Conservation (phyloP, 2,888 invertebrate genomes). For the Drosophila prolongata region DNA sequence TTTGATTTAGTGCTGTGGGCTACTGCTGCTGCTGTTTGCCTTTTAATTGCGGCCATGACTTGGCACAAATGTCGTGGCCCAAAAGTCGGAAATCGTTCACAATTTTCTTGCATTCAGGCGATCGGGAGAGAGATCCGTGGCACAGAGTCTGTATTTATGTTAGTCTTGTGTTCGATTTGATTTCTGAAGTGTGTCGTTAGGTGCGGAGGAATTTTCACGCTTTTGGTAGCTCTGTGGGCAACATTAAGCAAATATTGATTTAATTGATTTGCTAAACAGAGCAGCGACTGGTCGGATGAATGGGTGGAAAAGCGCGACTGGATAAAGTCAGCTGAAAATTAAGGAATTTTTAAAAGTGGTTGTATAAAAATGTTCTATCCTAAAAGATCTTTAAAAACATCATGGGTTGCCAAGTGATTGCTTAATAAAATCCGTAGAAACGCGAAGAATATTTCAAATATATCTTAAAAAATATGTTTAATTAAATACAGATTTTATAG, state of each 20-base stretch:
- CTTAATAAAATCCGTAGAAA: too few relatives aligned
- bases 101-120: constrained; percentile 66
- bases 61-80: constrained; percentile 35
- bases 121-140: constrained; percentile 29
- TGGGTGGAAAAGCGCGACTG: neutral
- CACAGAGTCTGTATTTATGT: constrained; percentile 57
- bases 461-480: too few relatives aligned
- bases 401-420: too few relatives aligned
- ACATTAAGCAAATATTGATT: constrained; percentile 67
- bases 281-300: constrained; percentile 1
- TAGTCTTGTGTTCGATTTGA: constrained; percentile 69
- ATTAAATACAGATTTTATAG: too few relatives aligned
- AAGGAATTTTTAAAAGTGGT: neutral
- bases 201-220: constrained; percentile 54
- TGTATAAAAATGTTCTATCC: neutral
- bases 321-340: constrained; percentile 1
- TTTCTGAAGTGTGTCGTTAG: constrained; percentile 72
- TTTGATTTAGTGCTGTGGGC: constrained; percentile 72
- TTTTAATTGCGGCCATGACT: constrained; percentile 75
- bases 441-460: too few relatives aligned
- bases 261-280: constrained; percentile 73
- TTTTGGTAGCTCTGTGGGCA: constrained; percentile 64
- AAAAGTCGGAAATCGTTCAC: constrained; percentile 70
- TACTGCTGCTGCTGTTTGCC: constrained; percentile 76
- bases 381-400: too few relatives aligned